phyloP scores from a whole-genome alignment of 2,888 invertebrate genomes.

The Mythimna vitellina region DNA sequence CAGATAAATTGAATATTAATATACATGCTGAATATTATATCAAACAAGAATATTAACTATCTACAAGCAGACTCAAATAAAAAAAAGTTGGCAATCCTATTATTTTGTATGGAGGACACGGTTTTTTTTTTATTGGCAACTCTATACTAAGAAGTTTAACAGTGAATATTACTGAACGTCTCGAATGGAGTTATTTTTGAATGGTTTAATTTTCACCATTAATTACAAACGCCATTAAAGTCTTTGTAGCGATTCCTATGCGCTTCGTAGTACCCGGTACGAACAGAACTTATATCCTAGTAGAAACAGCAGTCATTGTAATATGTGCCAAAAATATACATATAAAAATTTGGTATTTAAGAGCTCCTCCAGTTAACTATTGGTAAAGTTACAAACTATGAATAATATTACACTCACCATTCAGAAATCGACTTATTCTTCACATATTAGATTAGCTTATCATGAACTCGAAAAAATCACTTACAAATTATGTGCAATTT shows the following conservation, averaged over 20 bases:
- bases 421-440: slow-evolving; percentile 14
- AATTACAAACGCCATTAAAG: slow-evolving; percentile 19
- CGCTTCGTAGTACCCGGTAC: slow-evolving; percentile 53
- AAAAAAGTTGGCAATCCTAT: slow-evolving; percentile 63
- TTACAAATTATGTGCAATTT: slow-evolving; percentile 1
- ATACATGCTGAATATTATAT: slow-evolving; percentile 57
- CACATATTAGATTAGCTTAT: slow-evolving; percentile 6
- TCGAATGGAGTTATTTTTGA: slow-evolving; percentile 31
- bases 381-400: slow-evolving; percentile 12
- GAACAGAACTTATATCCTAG: slow-evolving; percentile 3
- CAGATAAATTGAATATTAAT: slow-evolving; percentile 58
- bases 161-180: slow-evolving; percentile 38
- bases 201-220: slow-evolving; percentile 34
- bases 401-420: slow-evolving; percentile 11
- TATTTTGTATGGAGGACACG: slow-evolving; percentile 66
- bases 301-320: slow-evolving; percentile 1
- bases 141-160: slow-evolving; percentile 50
- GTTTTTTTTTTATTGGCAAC: slow-evolving; percentile 58
- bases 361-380: slow-evolving; percentile 13
- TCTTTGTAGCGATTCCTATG: slow-evolving; percentile 42
- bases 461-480: slow-evolving; percentile 16
- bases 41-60: slow-evolving; percentile 63
- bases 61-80: slow-evolving; percentile 63
- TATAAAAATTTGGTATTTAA: slow-evolving; percentile 16
- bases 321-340: slow-evolving; percentile 15